Evolutionary conservation across 1,140 invertebrate species (phyloP), one percentile per base, ranked within the genome.

Genomic region (Achatina immaculata): DNA sequence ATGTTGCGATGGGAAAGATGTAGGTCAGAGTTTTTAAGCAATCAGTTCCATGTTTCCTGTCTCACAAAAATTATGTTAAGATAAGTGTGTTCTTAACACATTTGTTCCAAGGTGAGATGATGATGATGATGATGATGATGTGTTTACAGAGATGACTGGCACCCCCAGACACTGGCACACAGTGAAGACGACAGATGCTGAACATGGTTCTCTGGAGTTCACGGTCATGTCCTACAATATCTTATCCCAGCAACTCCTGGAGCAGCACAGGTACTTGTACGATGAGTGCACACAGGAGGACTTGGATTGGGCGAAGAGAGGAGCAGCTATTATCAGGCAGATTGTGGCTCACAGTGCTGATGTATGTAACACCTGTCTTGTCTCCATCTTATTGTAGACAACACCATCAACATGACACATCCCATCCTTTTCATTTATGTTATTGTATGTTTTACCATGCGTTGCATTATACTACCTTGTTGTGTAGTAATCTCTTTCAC

Each of bases 181-280:
- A 7, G 78, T 69, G 28, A 16, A 42, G 21, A 58, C 51, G 0
- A 40, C 45, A 21, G 80, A 78, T 38, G 42, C 45, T 9, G 48
- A 45, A 11, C 65, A 31, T 19, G 83, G 83, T 45, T 43, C 31
- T 36, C n/a, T 87, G 51, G 82, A 87, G 68, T 87, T 90, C 58
- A 84, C 81, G 0, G 73, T 90, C 38, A 88, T 89, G 84, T 83
- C 86, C 7, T 98, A 97, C 89, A 98, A 99, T 91, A 94, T 98
- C 48, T 90, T 98, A 45, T 95, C 96, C 0, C 97, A 98, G 91
- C 93, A 94, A 83, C 91, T 98, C 42, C 83, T 98, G 55, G 93
- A 95, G 85, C 91, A 93, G 79, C 95, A 98, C 91, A 88, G 91
- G 0, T 93, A 95, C 88, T 91, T 98, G 4, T 99, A 99, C 86